Evolutionary conservation across 2,888 invertebrate genomes (phyloP).

Genomic region (Brachylomia viminalis): DNA sequence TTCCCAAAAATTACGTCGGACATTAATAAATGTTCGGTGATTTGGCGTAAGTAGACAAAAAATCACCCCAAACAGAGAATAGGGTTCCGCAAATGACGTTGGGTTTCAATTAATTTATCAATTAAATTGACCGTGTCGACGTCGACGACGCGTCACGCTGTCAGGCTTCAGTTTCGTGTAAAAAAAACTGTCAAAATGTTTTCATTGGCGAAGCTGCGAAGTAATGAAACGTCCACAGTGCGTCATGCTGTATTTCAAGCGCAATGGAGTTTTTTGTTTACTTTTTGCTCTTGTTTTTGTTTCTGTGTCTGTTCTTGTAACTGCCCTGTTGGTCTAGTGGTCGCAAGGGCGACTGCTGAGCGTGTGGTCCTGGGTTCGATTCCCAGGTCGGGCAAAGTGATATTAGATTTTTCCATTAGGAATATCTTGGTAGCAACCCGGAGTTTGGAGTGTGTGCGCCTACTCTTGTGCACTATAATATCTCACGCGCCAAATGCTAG

Average conservation of each 20-base stretch:
- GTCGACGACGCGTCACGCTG: constrained; percentile 36
- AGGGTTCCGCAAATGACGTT: constrained; percentile 63
- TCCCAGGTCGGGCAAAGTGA: no score
- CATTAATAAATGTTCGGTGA: constrained; percentile 65
- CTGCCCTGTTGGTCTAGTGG: no score
- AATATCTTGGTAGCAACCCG: no score
- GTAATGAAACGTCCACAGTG: constrained; percentile 43
- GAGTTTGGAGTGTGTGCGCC: no score
- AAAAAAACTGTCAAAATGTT: constrained; percentile 42
- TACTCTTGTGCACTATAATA: no score
- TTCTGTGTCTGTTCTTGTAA: no score
- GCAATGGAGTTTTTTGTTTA: constrained; percentile 16
- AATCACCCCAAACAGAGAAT: constrained; percentile 60
- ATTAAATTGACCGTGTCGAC: constrained; percentile 64
- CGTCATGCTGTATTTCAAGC: constrained; percentile 5
- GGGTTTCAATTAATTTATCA: constrained; percentile 66
- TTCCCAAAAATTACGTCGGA: constrained; percentile 43
- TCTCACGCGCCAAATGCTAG: no score
- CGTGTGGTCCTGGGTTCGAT: no score
- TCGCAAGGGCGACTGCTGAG: no score
- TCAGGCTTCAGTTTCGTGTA: constrained; percentile 16
- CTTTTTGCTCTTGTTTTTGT: neutral
- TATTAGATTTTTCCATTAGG: no score
- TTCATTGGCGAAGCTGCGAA: neutral
- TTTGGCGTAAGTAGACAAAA: constrained; percentile 63